Evolutionary conservation across 2,888 invertebrate genomes (phyloP).

Genomic region (Drosophila ustulata): DNA sequence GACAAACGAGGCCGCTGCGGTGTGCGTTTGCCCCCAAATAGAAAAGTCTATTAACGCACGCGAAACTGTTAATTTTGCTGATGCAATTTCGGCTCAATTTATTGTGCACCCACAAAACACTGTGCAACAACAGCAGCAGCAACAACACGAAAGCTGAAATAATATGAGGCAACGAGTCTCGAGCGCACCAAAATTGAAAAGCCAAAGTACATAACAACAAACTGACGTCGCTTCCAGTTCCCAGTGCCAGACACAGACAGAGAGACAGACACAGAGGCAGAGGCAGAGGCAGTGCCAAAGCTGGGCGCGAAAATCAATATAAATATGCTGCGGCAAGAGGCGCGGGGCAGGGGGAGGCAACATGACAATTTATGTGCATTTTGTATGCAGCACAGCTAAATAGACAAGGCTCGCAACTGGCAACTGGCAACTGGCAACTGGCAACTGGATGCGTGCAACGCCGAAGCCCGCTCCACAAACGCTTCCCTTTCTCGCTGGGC

Average conservation of each 20-base stretch:
- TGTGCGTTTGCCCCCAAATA: slow-evolving; percentile 41
- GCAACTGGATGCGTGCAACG: slow-evolving; percentile 39
- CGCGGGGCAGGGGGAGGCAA: slow-evolving; percentile 34
- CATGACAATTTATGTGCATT: slow-evolving; percentile 80
- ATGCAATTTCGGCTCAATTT: slow-evolving; percentile 80
- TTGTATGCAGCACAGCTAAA: slow-evolving; percentile 80
- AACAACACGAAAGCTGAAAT: slow-evolving; percentile 19
- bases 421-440: background rate
- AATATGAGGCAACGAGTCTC: slow-evolving; percentile 67
- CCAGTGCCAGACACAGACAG: background rate
- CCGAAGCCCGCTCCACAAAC: slow-evolving; percentile 12
- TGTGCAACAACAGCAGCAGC: slow-evolving; percentile 31
- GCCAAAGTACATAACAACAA: slow-evolving; percentile 81
- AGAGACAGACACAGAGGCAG: slow-evolving; percentile 3
- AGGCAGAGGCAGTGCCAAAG: slow-evolving; percentile 19
- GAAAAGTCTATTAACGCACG: slow-evolving; percentile 80
- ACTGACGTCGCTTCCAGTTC: slow-evolving; percentile 47
- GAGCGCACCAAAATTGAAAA: slow-evolving; percentile 70
- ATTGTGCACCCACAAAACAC: slow-evolving; percentile 77
- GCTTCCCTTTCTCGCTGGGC: slow-evolving; percentile 62
- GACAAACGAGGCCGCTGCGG: slow-evolving; percentile 19
- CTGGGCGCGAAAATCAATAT: slow-evolving; percentile 77
- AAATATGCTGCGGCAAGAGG: slow-evolving; percentile 70
- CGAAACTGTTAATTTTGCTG: slow-evolving; percentile 81
- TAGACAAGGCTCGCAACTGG: slow-evolving; percentile 65